A percentile compares a stretch with the other conserved stretches of the same genome.
Evolutionary conservation across 2,113 vertebrate species (phyloP).

Genomic region (Anolis carolinensis): DNA sequence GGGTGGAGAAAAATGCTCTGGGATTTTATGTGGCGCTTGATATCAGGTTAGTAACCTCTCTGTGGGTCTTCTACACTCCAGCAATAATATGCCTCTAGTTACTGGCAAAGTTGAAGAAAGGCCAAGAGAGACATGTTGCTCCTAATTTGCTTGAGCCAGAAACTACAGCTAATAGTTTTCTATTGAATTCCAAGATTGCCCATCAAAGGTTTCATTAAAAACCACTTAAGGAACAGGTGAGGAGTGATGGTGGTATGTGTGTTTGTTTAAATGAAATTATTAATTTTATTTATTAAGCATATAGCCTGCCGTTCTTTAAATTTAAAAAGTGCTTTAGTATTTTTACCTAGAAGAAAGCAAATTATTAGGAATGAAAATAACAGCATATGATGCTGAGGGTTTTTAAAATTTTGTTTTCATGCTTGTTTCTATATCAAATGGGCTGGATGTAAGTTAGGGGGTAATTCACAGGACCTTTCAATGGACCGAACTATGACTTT

Average conservation of each 20-base stretch:
- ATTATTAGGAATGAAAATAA: background rate
- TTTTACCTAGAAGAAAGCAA: background rate
- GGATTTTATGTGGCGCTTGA: slow-evolving; percentile 21
- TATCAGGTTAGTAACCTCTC: background rate
- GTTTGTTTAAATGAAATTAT: background rate
- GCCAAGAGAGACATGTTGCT: background rate
- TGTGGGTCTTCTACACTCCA: slow-evolving; percentile 22
- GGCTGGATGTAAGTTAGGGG: no score
- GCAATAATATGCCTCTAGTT: background rate
- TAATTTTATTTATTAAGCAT: no score
- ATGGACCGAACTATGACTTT: no score
- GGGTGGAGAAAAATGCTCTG: slow-evolving; percentile 20
- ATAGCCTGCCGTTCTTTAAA: no score
- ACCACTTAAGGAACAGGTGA: background rate
- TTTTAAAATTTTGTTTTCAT: background rate
- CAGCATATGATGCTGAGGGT: background rate
- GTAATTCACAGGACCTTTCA: no score
- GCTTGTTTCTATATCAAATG: no score
- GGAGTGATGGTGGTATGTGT: background rate
- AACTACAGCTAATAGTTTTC: background rate
- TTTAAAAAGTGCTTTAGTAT: background rate
- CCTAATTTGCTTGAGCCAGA: background rate
- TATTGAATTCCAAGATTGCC: background rate
- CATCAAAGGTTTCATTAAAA: background rate
- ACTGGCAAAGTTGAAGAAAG: background rate